Evolutionary conservation across 2,888 invertebrate genomes (phyloP), one percentile per base, ranked within the genome.

Genomic region (Atrina japonica): DNA sequence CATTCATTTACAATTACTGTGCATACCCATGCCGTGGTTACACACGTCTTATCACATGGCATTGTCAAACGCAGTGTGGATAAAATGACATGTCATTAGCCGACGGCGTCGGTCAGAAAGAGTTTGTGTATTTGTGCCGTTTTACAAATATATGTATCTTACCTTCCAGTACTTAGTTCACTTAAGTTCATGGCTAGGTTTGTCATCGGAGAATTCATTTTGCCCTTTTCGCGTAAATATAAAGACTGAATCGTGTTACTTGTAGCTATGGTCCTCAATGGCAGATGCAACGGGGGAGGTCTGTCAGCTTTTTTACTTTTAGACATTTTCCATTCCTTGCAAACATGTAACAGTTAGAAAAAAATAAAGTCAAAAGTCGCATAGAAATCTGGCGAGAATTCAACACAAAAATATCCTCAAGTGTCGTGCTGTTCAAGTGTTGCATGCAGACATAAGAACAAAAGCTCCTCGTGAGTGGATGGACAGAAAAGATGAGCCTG

Each of bases 141-240:
- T n/a, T n/a, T n/a, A n/a, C n/a, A n/a, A n/a, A n/a, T n/a, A n/a
- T n/a, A n/a, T n/a, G n/a, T n/a, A n/a, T n/a, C 63, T 76, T 81
- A 85, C 87, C 85, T 84, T 81, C 85, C 85, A 64, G 87, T 87
- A 56, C 77, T 81, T 3, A 87, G 72, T 80, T 85, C 86, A 77
- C 85, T 85, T 2, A 87, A 72, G 74, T 86, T 85, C 52, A 82
- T 66, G 1, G 85, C 83, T 47, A 87, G 72, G 64, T 77, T 83
- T 40, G 85, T 80, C 78, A 87, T 81, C 6, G 87, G 87, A 6
- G 87, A 87, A 70, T 78, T 81, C 58, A 72, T 72, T 58, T 72
- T 72, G 63, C 30, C 16, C 47, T 61, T 29, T 66, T 65, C 52
- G 21, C 50, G 21, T 47, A 56, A 30, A 59, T 66, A 70, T 35